Base-by-base conservation (phyloP, 1,140 invertebrate genomes). In the Berghia stephanieae region DNA sequence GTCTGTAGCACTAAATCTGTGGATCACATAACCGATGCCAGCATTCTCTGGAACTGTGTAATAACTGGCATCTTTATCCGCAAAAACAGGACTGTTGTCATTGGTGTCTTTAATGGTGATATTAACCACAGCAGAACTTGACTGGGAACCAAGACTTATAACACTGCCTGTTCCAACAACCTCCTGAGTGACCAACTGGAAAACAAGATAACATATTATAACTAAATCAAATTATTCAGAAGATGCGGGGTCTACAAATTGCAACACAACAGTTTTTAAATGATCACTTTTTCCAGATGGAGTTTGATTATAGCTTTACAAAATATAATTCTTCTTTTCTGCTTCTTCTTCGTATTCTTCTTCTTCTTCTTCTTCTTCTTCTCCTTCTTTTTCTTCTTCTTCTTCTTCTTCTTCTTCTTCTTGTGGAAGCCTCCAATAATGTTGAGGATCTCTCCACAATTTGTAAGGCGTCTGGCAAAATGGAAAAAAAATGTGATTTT, bases 21-120 rank as follows among this genome's bases (percentile, higher is more conserved):
- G 31, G 46, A 36, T n/a, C 21, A 46, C 6, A 42, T 13, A 44
- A 13, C 5, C 31, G 21, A 1, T 3, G 6, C 5, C 8, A 31
- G 70, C 5, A 36, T 34, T 57, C 36, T 73, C 70, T n/a, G 24
- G 13, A 5, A 73, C 34, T 55, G 0, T 21, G 3, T 49, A 36
- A 24, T 31, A 38, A 36, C 24, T 57, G 70, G 52, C 34, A 34
- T 31, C 24, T 57, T 52, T n/a, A n/a, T n/a, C n/a, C 2, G 31
- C 27, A 34, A 73, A 73, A 18, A 38, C 31, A 3, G 70, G 70
- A 24, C 70, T 73, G 70, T 73, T 55, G 49, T 73, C 70, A 57
- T 73, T 73, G 24, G 57, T n/a, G 36, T 73, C 57, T 16, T 57
- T 31, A 5, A 73, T 55, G 16, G 36, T 13, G 27, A 73, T 34